Conservation (phyloP, 23 tunicate genomes). For the Phallusia fumigata region DNA sequence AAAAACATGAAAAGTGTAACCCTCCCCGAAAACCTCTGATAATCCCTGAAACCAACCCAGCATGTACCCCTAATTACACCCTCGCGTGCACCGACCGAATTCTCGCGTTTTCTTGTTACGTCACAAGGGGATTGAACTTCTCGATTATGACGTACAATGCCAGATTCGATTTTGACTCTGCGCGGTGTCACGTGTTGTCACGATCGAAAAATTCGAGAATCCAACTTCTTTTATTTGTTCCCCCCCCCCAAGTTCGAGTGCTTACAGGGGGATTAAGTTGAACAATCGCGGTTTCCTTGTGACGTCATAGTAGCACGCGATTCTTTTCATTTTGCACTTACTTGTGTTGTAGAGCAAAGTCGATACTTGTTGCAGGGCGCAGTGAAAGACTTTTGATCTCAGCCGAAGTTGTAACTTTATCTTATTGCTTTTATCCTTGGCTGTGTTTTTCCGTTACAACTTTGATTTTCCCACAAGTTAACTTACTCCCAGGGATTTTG, state of each 20-base stretch:
- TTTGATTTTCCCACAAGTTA: neutral
- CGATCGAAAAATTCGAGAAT: neutral
- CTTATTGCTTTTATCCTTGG: too few relatives aligned
- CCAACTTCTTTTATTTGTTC: neutral
- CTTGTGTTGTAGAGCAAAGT: too few relatives aligned
- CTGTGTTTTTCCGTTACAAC: neutral
- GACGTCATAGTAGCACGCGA: neutral
- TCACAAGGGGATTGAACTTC: neutral
- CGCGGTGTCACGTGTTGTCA: neutral
- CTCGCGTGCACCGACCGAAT: neutral
- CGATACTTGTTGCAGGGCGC: too few relatives aligned
- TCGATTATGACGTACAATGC: neutral
- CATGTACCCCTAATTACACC: neutral
- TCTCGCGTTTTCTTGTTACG: neutral
- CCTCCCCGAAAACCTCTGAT: too few relatives aligned
- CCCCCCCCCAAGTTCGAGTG: conserved; percentile 6
- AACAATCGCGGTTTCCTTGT: neutral
- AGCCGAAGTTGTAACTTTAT: too few relatives aligned
- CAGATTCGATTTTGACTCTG: conserved; percentile 6
- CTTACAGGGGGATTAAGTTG: neutral
- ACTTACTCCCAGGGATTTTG: neutral
- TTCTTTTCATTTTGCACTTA: too few relatives aligned
- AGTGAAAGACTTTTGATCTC: too few relatives aligned
- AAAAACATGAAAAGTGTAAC: too few relatives aligned
- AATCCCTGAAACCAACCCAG: neutral